Evolutionary conservation across 2,797 vertebrate genomes (phyloP), one percentile per base, ranked within the genome.

Genomic region (Thripadectes ignobilis): DNA sequence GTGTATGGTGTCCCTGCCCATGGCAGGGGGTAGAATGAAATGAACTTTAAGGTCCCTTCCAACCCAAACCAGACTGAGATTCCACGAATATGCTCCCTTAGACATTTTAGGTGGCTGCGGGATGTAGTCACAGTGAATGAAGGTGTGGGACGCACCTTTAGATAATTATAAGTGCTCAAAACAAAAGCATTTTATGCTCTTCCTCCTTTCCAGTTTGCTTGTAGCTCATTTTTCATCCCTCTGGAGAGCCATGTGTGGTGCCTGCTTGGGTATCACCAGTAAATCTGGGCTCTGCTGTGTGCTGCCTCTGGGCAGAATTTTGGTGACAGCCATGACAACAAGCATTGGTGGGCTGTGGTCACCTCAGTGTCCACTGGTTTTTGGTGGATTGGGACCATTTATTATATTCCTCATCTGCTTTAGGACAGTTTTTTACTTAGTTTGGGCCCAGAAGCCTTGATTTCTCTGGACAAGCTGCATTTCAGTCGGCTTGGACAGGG

Each of bases 401-500:
- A 7, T 61, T 32, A 1, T 38, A 8, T 32, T 57, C 24, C 32
- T 20, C 10, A 14, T 15, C 32, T n/a, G 12, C 18, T 51, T 55
- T 13, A n/a, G 36, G 43, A 15, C 2, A 6, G 7, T 8, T 30
- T 68, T 82, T 75, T 29, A 10, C 34, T 18, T 78, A 29, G 23
- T 14, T 43, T 59, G 36, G 43, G 45, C 38, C 14, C 49, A 57
- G 66, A 49, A 74, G 11, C 30, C 1, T 6, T 15, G 20, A 19
- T 82, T 51, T 27, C 30, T 24, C 16, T 20, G 17, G 14, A 13
- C 5, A 30, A 58, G 26, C 54, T 59, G 39, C 9, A 4, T 54
- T 62, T 61, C 51, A 39, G 4, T 46, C 39, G 69, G 1, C n/a
- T 41, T 3, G 6, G 21, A 14, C 0, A 4, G 24, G 29, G 20